These are phyloP conservation scores for Dendrocincla fuliginosa DNA, from an alignment of 2,797 vertebrate species.

Conservation along the genomic window DNA sequence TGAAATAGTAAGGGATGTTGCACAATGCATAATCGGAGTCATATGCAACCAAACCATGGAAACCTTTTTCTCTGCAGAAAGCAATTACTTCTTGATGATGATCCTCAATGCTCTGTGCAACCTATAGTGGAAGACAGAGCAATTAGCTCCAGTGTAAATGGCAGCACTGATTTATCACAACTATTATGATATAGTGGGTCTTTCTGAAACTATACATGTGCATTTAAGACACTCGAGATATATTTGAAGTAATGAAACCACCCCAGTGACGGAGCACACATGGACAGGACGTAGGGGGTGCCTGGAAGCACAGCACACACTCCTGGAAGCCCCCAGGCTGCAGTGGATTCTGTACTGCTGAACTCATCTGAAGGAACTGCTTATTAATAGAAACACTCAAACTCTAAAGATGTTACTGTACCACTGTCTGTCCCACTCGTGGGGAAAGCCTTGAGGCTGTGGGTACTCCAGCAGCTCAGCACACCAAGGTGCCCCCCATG, in stretches of 20 bases:
- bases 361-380: not conserved
- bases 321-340: not conserved
- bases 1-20: slow-evolving; percentile 96
- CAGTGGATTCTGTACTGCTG: not conserved
- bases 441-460: not conserved
- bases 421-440: not conserved
- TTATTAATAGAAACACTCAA: not conserved
- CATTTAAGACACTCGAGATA: not conserved
- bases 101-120: slow-evolving; percentile 95
- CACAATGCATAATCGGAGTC: slow-evolving; percentile 96
- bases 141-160: slow-evolving; percentile 40
- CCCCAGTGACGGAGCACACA: not conserved
- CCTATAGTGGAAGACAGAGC: slow-evolving; percentile 75
- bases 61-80: slow-evolving; percentile 91
- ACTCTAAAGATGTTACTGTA: not conserved
- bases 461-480: not conserved
- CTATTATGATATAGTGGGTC: not conserved
- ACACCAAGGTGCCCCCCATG: not conserved
- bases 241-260: not conserved
- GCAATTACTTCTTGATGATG: slow-evolving; percentile 96
- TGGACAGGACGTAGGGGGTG: rapidly evolving
- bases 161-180: not conserved
- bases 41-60: slow-evolving; percentile 93
- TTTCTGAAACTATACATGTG: not conserved
- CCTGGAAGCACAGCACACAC: not conserved